Conservation (phyloP, 1,140 invertebrate species). For the Trichomalopsis sarcophagae region DNA sequence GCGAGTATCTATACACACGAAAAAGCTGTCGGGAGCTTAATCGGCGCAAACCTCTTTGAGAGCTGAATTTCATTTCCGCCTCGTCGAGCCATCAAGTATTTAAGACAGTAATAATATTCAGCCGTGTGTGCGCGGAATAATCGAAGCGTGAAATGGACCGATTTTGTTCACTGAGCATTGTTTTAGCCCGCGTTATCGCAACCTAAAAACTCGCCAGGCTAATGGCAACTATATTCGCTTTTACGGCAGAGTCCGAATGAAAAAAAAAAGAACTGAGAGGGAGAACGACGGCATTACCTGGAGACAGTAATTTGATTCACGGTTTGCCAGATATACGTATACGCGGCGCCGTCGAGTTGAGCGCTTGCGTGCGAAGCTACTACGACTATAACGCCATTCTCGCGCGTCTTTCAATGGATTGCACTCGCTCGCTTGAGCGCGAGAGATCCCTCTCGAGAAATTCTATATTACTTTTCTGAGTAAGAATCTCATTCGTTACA, state of each 20-base stretch:
- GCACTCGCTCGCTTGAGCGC: background rate
- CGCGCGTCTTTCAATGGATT: background rate
- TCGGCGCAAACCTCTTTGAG: background rate
- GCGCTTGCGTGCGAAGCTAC: too few species aligned
- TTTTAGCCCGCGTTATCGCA: too few species aligned
- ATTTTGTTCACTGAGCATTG: too few species aligned
- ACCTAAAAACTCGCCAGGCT: too few species aligned
- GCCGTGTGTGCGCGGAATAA: too few species aligned
- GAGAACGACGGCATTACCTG: background rate
- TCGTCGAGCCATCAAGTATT: background rate
- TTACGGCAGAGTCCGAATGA: too few species aligned
- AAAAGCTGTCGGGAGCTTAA: background rate
- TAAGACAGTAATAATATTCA: background rate
- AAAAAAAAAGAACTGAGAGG: too few species aligned
- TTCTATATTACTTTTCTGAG: constrained; percentile 10
- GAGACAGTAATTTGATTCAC: constrained; percentile 29
- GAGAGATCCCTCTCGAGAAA: too few species aligned
- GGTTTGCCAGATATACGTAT: background rate
- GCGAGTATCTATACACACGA: background rate
- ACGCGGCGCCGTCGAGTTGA: background rate
- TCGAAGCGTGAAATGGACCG: too few species aligned
- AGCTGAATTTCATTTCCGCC: background rate
- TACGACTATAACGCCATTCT: constrained; percentile 1
- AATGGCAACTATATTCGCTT: too few species aligned
- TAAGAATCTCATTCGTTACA: constrained; percentile 26